These are phyloP conservation scores for Myanophis thanlyinensis DNA, from an alignment of 2,113 vertebrate genomes.

Conservation along the genomic window DNA sequence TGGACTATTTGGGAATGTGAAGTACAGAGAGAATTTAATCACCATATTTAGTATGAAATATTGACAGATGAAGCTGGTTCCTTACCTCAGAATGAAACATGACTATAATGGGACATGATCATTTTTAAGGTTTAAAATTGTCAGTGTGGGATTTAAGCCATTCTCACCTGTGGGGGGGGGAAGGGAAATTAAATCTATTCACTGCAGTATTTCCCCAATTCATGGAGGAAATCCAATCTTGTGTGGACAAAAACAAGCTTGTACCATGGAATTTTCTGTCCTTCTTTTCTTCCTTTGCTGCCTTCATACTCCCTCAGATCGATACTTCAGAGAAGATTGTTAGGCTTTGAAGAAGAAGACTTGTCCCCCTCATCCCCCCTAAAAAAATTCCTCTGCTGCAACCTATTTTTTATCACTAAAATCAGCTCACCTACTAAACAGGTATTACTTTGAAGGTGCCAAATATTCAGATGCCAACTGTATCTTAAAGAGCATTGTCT, in stretches of 20 bases:
- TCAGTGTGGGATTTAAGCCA: background rate
- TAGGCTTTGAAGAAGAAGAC: background rate
- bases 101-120: background rate
- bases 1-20: background rate
- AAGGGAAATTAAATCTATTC: background rate
- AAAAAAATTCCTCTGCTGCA: background rate
- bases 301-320: background rate
- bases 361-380: fast-evolving
- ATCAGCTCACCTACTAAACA: background rate
- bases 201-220: background rate
- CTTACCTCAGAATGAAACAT: background rate
- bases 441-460: background rate
- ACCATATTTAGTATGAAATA: background rate
- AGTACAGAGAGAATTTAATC: background rate
- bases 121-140: background rate
- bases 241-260: background rate
- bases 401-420: background rate
- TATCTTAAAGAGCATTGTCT: background rate
- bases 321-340: background rate
- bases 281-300: background rate
- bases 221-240: background rate
- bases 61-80: background rate
- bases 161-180: background rate
- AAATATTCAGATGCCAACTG: background rate
- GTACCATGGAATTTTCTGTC: background rate